phyloP scores from a whole-genome alignment of 2,113 vertebrate genomes.

The human (Homo sapiens) region DNA sequence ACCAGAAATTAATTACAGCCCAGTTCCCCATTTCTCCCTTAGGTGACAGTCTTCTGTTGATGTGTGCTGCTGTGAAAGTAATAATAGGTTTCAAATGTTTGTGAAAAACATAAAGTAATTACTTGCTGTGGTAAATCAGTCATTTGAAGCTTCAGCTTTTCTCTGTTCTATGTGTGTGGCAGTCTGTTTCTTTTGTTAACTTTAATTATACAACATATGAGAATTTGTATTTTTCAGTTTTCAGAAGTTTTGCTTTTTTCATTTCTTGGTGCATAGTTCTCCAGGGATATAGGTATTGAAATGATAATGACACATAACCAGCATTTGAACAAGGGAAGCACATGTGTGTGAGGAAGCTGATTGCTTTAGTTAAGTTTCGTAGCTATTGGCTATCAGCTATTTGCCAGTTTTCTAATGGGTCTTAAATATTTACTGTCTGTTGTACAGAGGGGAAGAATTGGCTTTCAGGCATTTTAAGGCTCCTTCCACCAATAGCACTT shows the following conservation, averaged over 20 bases:
- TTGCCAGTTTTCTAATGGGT: conserved; percentile 60
- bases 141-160: conserved; percentile 70
- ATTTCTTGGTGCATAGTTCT: conserved; percentile 52
- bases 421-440: conserved; percentile 61
- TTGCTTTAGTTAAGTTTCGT: conserved; percentile 47
- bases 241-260: conserved; percentile 64
- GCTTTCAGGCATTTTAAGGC: not conserved
- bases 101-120: conserved; percentile 81
- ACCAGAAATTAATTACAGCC: conserved; percentile 81
- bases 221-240: conserved; percentile 70
- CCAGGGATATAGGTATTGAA: conserved; percentile 37
- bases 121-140: conserved; percentile 78
- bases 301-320: conserved; percentile 56
- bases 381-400: conserved; percentile 59
- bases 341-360: conserved; percentile 46
- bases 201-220: conserved; percentile 78
- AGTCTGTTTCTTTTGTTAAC: conserved; percentile 79
- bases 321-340: conserved; percentile 61
- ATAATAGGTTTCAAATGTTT: conserved; percentile 82
- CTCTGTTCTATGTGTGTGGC: conserved; percentile 37
- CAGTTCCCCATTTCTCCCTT: conserved; percentile 77
- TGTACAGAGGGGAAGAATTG: not conserved
- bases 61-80: conserved; percentile 75
- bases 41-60: conserved; percentile 82
- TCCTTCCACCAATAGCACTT: not conserved